Conservation (phyloP, 2,113 vertebrate species). For the Nibea coibor region DNA sequence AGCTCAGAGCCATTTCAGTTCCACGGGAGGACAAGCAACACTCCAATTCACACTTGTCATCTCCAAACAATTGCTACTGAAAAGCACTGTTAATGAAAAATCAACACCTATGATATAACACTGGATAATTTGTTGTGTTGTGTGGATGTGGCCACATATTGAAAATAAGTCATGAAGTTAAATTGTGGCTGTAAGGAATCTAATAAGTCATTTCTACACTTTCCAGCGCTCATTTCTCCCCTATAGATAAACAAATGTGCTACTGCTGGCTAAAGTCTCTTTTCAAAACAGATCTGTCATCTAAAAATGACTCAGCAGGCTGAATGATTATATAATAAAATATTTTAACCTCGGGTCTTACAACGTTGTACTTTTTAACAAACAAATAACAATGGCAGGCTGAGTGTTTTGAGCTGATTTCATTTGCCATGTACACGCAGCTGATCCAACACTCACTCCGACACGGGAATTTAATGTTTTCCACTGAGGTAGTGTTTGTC, state of each 20-base stretch:
- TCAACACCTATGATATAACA: constrained; percentile 31
- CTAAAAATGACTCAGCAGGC: not conserved
- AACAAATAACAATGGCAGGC: not conserved
- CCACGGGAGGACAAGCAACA: constrained; percentile 48
- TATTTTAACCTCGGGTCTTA: not conserved
- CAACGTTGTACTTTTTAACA: not conserved
- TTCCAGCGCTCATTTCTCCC: not conserved
- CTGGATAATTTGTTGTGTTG: constrained; percentile 33
- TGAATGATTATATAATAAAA: not conserved
- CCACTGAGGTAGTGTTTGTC: not conserved
- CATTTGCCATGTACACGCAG: not conserved
- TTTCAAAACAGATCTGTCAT: constrained; percentile 14
- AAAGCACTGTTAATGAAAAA: constrained; percentile 46
- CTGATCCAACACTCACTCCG: not conserved
- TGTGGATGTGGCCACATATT: constrained; percentile 16
- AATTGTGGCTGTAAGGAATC: constrained; percentile 9
- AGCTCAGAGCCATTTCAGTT: constrained; percentile 32
- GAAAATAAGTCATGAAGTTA: constrained; percentile 14
- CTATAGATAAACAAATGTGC: constrained; percentile 11
- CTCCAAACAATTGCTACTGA: constrained; percentile 37
- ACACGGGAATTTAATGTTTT: not conserved
- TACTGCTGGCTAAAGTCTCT: not conserved
- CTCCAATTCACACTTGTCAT: constrained; percentile 50
- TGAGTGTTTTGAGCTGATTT: not conserved
- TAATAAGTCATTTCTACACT: constrained; percentile 3